Conservation (phyloP, 2,888 invertebrate species). For the Caenorhabditis sp. region DNA sequence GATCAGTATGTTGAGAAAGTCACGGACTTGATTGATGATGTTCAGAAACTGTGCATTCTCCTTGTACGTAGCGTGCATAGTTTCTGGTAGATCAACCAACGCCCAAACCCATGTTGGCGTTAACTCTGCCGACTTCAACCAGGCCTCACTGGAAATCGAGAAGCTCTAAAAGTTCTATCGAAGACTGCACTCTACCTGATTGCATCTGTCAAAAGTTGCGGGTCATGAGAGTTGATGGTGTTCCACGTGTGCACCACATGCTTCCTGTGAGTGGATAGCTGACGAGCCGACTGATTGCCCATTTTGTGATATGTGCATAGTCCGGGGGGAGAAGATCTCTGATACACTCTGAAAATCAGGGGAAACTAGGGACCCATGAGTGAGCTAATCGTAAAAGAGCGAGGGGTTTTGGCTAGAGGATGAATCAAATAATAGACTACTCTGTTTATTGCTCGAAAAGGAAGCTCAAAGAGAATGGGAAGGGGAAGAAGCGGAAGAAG, state of each 20-base stretch:
- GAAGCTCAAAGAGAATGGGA: conserved; percentile 17
- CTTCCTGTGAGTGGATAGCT: conserved; percentile 64
- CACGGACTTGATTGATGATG: conserved; percentile 74
- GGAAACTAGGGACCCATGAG: conserved; percentile 14
- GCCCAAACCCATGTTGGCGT: conserved; percentile 78
- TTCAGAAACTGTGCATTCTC: conserved; percentile 72
- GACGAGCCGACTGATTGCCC: conserved; percentile 72
- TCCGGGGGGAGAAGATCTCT: conserved; percentile 29
- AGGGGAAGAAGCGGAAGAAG: not conserved
- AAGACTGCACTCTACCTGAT: conserved; percentile 67
- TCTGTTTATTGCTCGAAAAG: conserved; percentile 22
- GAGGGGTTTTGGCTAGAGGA: not conserved
- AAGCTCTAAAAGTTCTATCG: not conserved
- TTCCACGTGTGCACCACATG: conserved; percentile 76
- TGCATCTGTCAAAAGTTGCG: conserved; percentile 68
- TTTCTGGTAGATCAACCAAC: conserved; percentile 74
- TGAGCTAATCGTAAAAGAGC: conserved; percentile 37
- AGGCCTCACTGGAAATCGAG: conserved; percentile 69
- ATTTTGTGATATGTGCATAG: conserved; percentile 57
- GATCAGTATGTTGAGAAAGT: conserved; percentile 74
- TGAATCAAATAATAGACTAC: conserved; percentile 22
- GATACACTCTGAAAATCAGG: conserved; percentile 35
- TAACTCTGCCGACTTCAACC: conserved; percentile 74
- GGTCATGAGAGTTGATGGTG: conserved; percentile 69
- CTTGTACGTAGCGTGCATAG: conserved; percentile 70